A percentile compares a stretch with the other conserved stretches of the same genome.
These are phyloP conservation scores for Morpho deidamia DNA, from an alignment of 2,888 invertebrate genomes.

Conservation along the genomic window DNA sequence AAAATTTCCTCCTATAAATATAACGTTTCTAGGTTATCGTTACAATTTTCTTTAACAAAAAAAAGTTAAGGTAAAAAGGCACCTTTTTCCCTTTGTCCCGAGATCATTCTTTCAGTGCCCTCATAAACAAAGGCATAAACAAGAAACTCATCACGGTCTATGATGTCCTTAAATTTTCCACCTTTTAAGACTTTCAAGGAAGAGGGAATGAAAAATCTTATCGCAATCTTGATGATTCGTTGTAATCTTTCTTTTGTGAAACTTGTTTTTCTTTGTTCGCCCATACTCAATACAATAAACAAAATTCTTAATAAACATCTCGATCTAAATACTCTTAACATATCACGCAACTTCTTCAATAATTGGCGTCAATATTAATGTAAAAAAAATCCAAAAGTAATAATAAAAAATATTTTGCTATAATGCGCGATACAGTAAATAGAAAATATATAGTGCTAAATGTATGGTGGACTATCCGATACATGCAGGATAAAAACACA, in stretches of 20 bases:
- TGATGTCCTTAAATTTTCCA: constrained; percentile 44
- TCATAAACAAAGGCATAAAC: constrained; percentile 37
- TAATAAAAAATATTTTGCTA: no score
- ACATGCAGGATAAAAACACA: no score
- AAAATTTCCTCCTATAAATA: constrained; percentile 16
- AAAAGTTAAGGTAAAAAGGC: constrained; percentile 16
- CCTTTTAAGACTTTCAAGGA: constrained; percentile 38
- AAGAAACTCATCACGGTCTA: constrained; percentile 39
- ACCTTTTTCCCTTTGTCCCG: constrained; percentile 28
- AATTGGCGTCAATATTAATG: no score
- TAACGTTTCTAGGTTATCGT: constrained; percentile 16
- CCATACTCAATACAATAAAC: no score
- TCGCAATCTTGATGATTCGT: constrained; percentile 32
- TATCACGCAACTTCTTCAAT: no score
- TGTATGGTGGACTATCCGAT: no score
- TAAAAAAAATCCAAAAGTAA: no score
- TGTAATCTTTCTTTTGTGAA: constrained; percentile 7
- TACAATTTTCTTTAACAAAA: constrained; percentile 14
- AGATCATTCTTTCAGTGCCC: constrained; percentile 44
- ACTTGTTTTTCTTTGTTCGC: not conserved
- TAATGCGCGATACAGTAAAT: no score
- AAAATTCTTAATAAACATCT: no score
- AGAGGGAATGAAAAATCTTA: constrained; percentile 44
- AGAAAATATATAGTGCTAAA: no score
- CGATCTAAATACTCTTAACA: no score